Evolutionary conservation across 2,797 vertebrate species (phyloP).

Genomic region (Ficedula albicollis): DNA sequence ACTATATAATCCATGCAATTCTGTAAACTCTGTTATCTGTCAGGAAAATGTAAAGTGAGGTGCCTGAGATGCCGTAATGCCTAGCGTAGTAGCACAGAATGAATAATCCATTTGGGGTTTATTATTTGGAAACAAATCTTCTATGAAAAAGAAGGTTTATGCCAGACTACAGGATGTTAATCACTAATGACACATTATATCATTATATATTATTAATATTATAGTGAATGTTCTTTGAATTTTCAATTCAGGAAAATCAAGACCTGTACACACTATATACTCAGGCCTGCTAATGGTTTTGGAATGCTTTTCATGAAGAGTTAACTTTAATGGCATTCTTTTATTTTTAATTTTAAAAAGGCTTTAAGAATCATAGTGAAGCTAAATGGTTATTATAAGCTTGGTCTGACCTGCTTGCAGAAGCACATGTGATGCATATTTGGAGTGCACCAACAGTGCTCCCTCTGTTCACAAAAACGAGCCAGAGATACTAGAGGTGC

Average conservation of each 20-base stretch:
- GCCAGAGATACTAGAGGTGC: neutral
- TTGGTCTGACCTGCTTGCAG: neutral
- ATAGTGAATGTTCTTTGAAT: neutral
- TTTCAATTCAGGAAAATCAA: neutral
- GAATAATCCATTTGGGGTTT: neutral
- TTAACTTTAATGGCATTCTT: neutral
- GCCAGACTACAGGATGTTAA: neutral
- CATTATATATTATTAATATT: neutral
- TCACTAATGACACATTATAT: neutral
- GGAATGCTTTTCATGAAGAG: neutral
- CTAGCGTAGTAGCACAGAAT: neutral
- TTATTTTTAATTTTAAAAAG: neutral
- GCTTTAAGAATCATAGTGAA: neutral
- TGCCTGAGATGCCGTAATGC: neutral
- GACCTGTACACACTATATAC: neutral
- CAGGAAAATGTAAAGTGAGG: neutral
- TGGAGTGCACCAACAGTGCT: neutral
- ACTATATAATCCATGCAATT: neutral
- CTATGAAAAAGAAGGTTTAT: neutral
- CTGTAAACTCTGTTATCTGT: neutral
- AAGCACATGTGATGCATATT: neutral
- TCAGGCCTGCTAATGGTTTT: neutral
- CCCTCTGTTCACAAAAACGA: neutral
- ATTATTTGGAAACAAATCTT: neutral
- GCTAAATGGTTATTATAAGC: neutral